phyloP scores from a whole-genome alignment of 2,797 vertebrate genomes.

The Xenentodon cancila region DNA sequence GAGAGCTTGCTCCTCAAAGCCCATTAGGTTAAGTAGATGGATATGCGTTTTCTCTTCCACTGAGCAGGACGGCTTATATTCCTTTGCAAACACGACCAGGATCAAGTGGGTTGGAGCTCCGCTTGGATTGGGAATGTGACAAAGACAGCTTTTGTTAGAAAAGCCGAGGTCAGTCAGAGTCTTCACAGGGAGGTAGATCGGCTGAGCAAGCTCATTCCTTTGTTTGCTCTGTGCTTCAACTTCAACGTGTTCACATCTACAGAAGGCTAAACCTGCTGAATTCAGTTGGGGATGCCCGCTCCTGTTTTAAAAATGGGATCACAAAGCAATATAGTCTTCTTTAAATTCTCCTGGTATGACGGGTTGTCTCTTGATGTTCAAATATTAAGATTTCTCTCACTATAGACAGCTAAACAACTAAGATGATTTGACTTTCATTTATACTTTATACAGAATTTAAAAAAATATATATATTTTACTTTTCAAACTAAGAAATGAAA shows the following conservation, averaged over 20 bases:
- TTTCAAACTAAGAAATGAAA: too few relatives aligned
- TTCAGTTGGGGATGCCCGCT: too few relatives aligned
- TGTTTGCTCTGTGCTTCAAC: slow-evolving; percentile 3
- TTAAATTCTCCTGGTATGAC: too few relatives aligned
- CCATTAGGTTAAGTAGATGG: slow-evolving; percentile 19
- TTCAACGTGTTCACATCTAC: slow-evolving; percentile 1
- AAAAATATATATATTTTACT: too few relatives aligned
- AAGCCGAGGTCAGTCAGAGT: slow-evolving; percentile 25
- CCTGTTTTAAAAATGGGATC: too few relatives aligned
- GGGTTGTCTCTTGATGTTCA: too few relatives aligned
- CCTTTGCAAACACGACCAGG: slow-evolving; percentile 35
- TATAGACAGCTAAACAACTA: too few relatives aligned
- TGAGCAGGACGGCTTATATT: slow-evolving; percentile 20
- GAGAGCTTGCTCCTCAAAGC: slow-evolving; percentile 16
- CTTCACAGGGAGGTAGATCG: slow-evolving; percentile 23
- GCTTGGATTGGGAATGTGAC: slow-evolving; percentile 19
- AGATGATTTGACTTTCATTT: too few relatives aligned
- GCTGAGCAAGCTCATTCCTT: background rate
- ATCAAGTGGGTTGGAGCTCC: slow-evolving; percentile 44
- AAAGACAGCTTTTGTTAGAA: slow-evolving; percentile 48
- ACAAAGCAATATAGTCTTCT: too few relatives aligned
- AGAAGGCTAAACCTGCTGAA: background rate
- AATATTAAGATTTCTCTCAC: too few relatives aligned
- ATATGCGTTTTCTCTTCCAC: slow-evolving; percentile 25
- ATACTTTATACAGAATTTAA: too few relatives aligned